A percentile compares a stretch with the other conserved stretches of the same genome.
These are phyloP conservation scores for Verasper variegatus DNA, from an alignment of 2,113 vertebrate genomes.

Conservation along the genomic window DNA sequence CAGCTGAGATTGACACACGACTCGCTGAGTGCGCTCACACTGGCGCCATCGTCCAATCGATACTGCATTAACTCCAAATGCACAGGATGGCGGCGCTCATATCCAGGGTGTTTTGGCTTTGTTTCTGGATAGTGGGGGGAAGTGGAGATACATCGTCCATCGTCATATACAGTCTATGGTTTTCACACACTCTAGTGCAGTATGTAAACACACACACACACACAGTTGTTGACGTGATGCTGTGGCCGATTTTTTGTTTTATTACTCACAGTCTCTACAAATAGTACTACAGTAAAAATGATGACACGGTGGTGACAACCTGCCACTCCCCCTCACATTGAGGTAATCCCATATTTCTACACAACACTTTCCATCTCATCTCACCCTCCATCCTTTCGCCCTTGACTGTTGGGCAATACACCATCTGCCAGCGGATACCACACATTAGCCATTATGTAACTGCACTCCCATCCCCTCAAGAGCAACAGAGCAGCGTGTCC, in stretches of 20 bases:
- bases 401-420: constrained; percentile 58
- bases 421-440: constrained; percentile 65
- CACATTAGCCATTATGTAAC: constrained; percentile 72
- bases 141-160: no score
- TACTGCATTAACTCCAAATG: no score
- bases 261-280: not conserved
- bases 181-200: no score
- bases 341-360: not conserved
- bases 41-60: no score
- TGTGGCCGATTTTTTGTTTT: not conserved
- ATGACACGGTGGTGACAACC: not conserved
- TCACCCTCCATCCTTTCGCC: constrained; percentile 22
- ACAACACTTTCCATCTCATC: not conserved
- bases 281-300: not conserved
- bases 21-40: no score
- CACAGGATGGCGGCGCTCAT: no score
- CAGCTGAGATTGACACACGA: no score
- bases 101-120: no score
- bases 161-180: no score
- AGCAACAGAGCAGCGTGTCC: constrained; percentile 20
- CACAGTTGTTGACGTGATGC: no score
- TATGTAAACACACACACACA: no score
- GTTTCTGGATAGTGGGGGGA: no score
- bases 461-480: constrained; percentile 27
- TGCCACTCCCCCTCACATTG: not conserved